Base-by-base conservation (phyloP, 2,113 vertebrate genomes). In the Sprattus sprattus region DNA sequence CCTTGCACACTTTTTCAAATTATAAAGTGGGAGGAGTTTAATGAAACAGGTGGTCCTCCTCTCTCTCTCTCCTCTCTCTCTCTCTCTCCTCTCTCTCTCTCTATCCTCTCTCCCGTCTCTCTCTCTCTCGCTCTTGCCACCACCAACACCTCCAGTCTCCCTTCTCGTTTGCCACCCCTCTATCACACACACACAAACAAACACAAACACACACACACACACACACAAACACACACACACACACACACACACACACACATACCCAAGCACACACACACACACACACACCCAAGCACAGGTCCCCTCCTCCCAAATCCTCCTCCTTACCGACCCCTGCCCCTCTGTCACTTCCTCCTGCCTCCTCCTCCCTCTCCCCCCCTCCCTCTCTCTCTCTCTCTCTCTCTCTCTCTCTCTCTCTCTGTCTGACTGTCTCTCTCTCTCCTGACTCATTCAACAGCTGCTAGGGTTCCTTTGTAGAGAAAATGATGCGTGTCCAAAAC, bases 401-500 rank as follows among this genome's bases (percentile, higher is more conserved):
- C 50, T n/a, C 67, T 3, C 28, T 28, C 46, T 57, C 49, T 85
- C 52, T 71, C 84, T 49, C 83, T 82, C 49, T 71, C 85, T 50
- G 45, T 50, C 46, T 9, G 45, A 75, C 85, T 75, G 75, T 67
- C 50, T 81, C 80, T 45, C 75, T 32, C 64, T 85, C 83, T 81
- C 44, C 84, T 47, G 83, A 47, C 87, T 84, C 88, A 92, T 84
- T 86, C 90, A 92, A 89, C 94, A 94, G 93, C 93, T 95, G 93
- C 93, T 90, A 88, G 87, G 83, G 87, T 91, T 90, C 52, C 88
- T 93, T 92, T 90, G 87, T 81, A 93, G 89, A 89, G 89, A 93
- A 94, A 93, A 54, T 89, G 87, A 93, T 90, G 91, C 87, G 80
- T 92, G 90, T 93, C 92, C 91, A 90, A 87, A 93, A 92, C 92